Conservation (phyloP, 2,797 vertebrate species). For the Mus minutoides region DNA sequence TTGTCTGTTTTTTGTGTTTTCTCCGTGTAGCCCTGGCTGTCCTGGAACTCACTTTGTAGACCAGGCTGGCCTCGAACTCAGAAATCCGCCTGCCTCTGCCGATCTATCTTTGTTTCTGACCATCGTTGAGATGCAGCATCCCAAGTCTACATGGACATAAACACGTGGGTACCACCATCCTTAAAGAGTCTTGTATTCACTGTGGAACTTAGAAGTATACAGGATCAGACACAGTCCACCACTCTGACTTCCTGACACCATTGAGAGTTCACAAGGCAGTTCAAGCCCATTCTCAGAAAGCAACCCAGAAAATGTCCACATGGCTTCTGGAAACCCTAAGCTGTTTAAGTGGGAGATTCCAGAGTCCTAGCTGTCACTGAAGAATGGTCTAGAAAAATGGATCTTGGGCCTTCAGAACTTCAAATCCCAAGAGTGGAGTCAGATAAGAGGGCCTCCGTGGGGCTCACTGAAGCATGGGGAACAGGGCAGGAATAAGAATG, state of each 20-base stretch:
- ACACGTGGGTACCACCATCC: not conserved
- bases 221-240: not conserved
- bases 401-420: not conserved
- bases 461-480: not conserved
- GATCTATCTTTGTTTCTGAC: not conserved
- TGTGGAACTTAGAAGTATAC: accelerated
- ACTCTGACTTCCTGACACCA: not conserved
- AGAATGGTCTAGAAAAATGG: not conserved
- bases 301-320: not conserved
- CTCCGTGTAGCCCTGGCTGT: no score
- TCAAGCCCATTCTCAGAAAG: not conserved
- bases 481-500: no score
- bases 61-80: no score
- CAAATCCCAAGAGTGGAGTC: not conserved
- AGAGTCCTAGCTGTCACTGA: not conserved
- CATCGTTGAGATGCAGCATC: not conserved
- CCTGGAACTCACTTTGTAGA: no score
- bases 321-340: not conserved
- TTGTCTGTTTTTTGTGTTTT: no score
- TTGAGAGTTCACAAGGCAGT: not conserved
- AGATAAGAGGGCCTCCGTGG: not conserved
- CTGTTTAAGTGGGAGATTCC: not conserved
- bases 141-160: not conserved
- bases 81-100: no score
- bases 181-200: not conserved